Base-by-base conservation (phyloP, 2,888 invertebrate genomes). In the Argyresthia goedartella region DNA sequence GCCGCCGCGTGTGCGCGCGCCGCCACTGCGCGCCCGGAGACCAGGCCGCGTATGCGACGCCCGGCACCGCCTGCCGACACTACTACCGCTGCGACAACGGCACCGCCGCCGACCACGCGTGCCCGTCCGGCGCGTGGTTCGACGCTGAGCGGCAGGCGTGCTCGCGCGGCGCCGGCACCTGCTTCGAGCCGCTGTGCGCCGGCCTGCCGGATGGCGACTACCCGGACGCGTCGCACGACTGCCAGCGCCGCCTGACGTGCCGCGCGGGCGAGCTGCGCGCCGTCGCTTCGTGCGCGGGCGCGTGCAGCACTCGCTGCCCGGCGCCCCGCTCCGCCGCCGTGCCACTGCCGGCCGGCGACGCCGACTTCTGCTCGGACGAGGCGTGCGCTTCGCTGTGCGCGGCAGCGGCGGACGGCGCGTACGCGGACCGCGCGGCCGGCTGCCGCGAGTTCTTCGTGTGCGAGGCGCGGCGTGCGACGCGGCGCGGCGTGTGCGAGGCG, bases 361-460 rank as follows among this genome's bases (percentile, higher is more conserved):
- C 84, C 0, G 81, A 85, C 60, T 82, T 84, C 63, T 87, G 87
- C 59, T 81, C 86, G 10, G 84, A 85, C 61, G 84, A 81, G 56
- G 69, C 76, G 10, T 87, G 87, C 62, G 71, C 85, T 1, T 79
- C 81, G n/a, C 67, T 87, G 53, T 90, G 90, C 61, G 71, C 77
- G 45, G 76, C 78, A 47, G 84, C 81, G 52, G 68, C 78, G 1
- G 82, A 90, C 64, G 90, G 90, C 1, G 89, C 89, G 33, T 88
- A 89, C 66, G 80, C 87, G 13, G 89, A 90, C 63, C 75, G 84
- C 16, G 70, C 81, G 8, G 78, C 88, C 14, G 85, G 84, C 33
- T 90, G 90, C 62, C 81, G 87, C 41, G 88, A 88, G 60, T 90
- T 89, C 64, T 88, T 88, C 62, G 90, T 87, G 59, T 90, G 90